These are phyloP conservation scores for Sardina pilchardus DNA, from an alignment of 2,113 vertebrate genomes.

Conservation along the genomic window DNA sequence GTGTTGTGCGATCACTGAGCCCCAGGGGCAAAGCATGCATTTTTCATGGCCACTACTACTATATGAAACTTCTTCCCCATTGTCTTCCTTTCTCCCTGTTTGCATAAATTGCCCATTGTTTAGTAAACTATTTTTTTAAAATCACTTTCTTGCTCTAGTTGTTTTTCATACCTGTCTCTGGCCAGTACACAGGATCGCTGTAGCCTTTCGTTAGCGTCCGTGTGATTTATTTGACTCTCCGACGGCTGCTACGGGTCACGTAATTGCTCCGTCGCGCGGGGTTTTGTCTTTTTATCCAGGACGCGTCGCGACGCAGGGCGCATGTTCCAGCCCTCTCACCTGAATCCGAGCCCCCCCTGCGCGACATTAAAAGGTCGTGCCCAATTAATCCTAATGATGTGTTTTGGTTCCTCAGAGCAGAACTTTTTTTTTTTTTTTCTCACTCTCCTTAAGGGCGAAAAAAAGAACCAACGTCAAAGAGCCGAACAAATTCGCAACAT, in stretches of 20 bases:
- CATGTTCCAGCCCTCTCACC: neutral
- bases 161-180: neutral
- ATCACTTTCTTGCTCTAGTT: neutral
- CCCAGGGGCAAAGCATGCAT: neutral
- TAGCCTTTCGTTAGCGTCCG: neutral
- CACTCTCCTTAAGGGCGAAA: neutral
- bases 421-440: neutral
- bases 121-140: neutral
- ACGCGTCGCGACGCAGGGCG: neutral
- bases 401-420: neutral
- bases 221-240: neutral
- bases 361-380: constrained; percentile 34
- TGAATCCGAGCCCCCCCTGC: neutral
- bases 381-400: constrained; percentile 53
- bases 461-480: neutral
- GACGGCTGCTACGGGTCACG: neutral
- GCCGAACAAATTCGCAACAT: neutral
- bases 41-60: neutral
- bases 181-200: neutral
- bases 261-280: neutral
- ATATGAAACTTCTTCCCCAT: constrained; percentile 4
- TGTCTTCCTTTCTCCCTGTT: no score
- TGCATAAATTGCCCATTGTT: neutral
- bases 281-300: neutral
- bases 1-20: constrained; percentile 34